Conservation (phyloP, 2,888 invertebrate genomes). For the Ernsta delagoae region DNA sequence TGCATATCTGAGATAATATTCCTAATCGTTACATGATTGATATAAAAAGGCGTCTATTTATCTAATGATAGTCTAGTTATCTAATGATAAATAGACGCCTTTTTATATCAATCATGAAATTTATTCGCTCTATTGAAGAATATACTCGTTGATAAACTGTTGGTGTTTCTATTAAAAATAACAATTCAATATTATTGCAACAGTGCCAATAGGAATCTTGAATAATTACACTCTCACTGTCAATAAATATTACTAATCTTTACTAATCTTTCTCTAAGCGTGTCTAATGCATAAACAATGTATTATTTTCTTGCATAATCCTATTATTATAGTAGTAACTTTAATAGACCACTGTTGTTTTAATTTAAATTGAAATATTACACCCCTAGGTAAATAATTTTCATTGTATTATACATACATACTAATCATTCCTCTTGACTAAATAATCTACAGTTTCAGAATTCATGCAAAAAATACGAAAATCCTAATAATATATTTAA, state of each 20-base stretch:
- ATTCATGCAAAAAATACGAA: slow-evolving; percentile 1
- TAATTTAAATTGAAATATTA: slow-evolving; percentile 4
- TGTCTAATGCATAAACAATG: slow-evolving; percentile 50
- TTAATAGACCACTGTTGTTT: slow-evolving; percentile 36
- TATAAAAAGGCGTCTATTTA: slow-evolving; percentile 15
- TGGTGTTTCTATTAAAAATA: slow-evolving; percentile 36
- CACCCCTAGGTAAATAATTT: background rate
- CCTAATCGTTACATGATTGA: background rate
- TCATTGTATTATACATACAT: background rate
- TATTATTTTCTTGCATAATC: slow-evolving; percentile 47
- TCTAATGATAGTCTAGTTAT: background rate
- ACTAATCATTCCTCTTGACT: too few relatives aligned
- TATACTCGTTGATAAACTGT: slow-evolving; percentile 16
- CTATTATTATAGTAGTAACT: slow-evolving; percentile 50
- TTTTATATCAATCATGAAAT: slow-evolving; percentile 5
- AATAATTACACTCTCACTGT: slow-evolving; percentile 39
- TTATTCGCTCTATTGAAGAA: slow-evolving; percentile 16
- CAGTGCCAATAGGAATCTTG: slow-evolving; percentile 44
- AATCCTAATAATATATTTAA: background rate
- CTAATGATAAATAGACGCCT: slow-evolving; percentile 24
- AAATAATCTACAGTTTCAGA: background rate
- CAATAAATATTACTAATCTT: slow-evolving; percentile 35
- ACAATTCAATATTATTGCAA: slow-evolving; percentile 41
- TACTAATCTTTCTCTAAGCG: slow-evolving; percentile 43
- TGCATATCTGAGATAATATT: background rate